Evolutionary conservation across 2,113 vertebrate species (phyloP).

Genomic region (Ciconia maguari): DNA sequence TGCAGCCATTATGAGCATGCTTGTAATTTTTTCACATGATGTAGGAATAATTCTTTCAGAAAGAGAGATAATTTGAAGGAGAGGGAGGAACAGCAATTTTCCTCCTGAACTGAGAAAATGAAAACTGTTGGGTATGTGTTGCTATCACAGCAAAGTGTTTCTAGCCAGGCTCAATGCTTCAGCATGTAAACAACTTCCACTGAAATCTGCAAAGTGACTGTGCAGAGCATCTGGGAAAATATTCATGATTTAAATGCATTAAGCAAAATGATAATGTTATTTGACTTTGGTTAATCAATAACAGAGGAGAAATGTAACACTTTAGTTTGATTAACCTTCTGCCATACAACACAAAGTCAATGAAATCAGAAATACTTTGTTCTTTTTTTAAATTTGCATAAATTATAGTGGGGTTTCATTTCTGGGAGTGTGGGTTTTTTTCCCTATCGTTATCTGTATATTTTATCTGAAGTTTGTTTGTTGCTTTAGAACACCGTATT

Average conservation of each 20-base stretch:
- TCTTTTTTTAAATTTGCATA: neutral
- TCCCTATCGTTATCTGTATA: neutral
- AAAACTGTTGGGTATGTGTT: conserved; percentile 9
- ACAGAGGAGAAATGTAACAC: conserved; percentile 15
- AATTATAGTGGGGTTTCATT: neutral
- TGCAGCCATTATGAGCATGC: neutral
- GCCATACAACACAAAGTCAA: conserved; percentile 21
- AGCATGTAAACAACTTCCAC: conserved; percentile 28
- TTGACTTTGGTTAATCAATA: conserved; percentile 61
- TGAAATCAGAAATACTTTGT: conserved; percentile 3
- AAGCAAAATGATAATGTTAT: conserved; percentile 30
- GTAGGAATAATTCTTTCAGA: neutral
- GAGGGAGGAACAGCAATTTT: neutral
- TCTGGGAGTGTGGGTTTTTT: neutral
- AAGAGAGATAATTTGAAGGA: neutral
- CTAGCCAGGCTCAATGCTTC: neutral
- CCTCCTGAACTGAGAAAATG: conserved; percentile 31
- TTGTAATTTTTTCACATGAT: neutral
- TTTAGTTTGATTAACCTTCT: conserved; percentile 29
- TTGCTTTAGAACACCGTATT: neutral
- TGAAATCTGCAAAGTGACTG: neutral
- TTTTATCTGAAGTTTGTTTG: conserved; percentile 41
- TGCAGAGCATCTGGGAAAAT: conserved; percentile 33
- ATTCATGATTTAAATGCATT: conserved; percentile 43
- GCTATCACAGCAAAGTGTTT: conserved; percentile 24